A percentile compares a stretch with the other conserved stretches of the same genome.
Conservation (phyloP, 2,797 vertebrate species). For the Pseudocheirus occidentalis region DNA sequence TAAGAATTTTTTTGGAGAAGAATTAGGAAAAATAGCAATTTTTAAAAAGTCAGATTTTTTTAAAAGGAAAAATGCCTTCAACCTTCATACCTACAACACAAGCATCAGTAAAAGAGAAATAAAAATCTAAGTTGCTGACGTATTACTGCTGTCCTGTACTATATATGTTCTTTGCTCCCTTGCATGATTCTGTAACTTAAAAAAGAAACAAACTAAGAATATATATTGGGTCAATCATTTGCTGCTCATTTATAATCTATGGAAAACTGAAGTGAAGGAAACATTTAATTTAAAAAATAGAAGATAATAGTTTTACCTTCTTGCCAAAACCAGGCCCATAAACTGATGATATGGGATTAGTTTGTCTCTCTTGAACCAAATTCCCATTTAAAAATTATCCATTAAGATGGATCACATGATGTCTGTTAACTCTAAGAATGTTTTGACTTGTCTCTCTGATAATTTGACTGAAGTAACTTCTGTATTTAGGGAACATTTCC, state of each 20-base stretch:
- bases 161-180: conserved; percentile 17
- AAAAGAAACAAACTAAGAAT: conserved; percentile 13
- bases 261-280: background rate
- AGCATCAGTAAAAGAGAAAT: background rate
- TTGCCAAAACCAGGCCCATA: background rate
- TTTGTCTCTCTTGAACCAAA: conserved; percentile 33
- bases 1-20: background rate
- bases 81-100: background rate
- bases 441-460: conserved; percentile 61
- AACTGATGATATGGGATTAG: conserved; percentile 34
- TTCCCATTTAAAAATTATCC: conserved; percentile 58
- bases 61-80: background rate
- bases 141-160: background rate
- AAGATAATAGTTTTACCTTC: background rate
- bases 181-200: conserved; percentile 16
- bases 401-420: conserved; percentile 47
- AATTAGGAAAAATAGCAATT: background rate
- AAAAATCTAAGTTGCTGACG: conserved; percentile 26
- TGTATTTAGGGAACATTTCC: conserved; percentile 56
- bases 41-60: background rate
- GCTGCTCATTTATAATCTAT: background rate
- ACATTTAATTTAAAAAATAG: background rate
- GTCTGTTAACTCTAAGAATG: conserved; percentile 54
- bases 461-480: conserved; percentile 58
- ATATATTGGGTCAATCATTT: conserved; percentile 12